Base-by-base conservation (phyloP, 2,888 invertebrate genomes). In the Chaitophorus viminalis region DNA sequence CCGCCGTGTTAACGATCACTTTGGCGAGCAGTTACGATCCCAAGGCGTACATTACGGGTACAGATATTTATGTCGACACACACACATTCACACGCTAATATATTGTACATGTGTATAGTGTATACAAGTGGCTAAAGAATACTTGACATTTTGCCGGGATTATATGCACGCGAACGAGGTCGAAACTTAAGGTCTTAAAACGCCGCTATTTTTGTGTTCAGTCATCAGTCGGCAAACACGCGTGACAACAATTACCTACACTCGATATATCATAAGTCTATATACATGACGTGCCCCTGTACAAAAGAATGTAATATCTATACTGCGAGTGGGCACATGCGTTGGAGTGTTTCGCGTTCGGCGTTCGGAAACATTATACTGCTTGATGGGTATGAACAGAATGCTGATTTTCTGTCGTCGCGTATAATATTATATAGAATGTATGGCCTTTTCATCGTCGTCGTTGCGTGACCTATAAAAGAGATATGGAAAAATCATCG, bases 171-270 rank as follows among this genome's bases (percentile, higher is more conserved):
- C 60, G 31, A 54, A 31, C 21, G 52, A 54, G 52, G 54, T 31
- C 31, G 25, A 31, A 77, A 77, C 25, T 54, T n/a, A 11, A 77
- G 25, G 52, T 77, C 46, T 54, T 77, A 52, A 54, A 77, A 54
- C 31, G 54, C 1, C 54, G 31, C 77, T 14, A 14, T 76, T 36
- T 74, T 74, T 54, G 29, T 54, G 31, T 33, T 54, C 31, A 31
- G 31, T 33, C 29, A 31, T 54, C 31, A 31, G 31, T 33, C 29
- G 52, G 77, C 31, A 54, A 77, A 77, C 54, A 77, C 31, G 31
- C 6, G 52, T 21, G 29, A 25, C 60, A 25, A 60, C 60, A 25
- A 25, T 8, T 21, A 25, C 60, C 60, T 6, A 3, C 60, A 60
- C 60, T 60, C 21, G 60, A 60, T 5, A 8, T 25, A 4, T 60